Percentiles rank a stretch among this genome's conserved stretches.
Evolutionary conservation across 2,113 vertebrate genomes (phyloP).

Genomic region (Alligator sinensis): DNA sequence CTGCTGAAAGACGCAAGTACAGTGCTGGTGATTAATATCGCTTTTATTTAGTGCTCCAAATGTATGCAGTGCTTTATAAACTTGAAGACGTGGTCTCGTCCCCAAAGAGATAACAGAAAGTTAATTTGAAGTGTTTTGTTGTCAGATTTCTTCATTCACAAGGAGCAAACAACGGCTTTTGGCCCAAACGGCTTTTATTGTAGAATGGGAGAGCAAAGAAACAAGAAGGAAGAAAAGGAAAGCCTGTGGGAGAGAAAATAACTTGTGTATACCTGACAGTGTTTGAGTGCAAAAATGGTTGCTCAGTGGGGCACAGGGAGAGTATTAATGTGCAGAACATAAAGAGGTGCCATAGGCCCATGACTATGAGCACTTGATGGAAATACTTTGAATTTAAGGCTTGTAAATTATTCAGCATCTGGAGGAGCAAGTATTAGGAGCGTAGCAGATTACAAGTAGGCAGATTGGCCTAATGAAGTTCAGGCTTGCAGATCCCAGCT

Average conservation of each 20-base stretch:
- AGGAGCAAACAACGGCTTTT: constrained; percentile 47
- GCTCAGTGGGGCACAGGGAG: background rate
- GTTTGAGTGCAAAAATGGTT: background rate
- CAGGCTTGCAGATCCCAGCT: background rate
- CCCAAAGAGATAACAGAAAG: constrained; percentile 49
- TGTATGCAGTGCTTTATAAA: constrained; percentile 52
- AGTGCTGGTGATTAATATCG: constrained; percentile 71
- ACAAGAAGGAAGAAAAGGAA: background rate
- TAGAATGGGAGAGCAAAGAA: background rate
- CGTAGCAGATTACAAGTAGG: background rate
- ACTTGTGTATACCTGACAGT: background rate
- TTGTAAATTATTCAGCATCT: background rate
- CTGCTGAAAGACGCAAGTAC: constrained; percentile 66
- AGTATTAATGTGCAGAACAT: background rate
- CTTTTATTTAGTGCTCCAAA: constrained; percentile 67
- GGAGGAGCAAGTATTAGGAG: background rate
- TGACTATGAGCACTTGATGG: background rate
- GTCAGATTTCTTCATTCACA: constrained; percentile 11
- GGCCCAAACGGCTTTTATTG: constrained; percentile 35
- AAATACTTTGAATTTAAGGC: background rate
- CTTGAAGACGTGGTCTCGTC: constrained; percentile 64
- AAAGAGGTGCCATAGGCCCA: background rate
- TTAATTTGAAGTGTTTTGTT: constrained; percentile 54
- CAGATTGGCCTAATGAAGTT: background rate
- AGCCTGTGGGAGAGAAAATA: background rate